Evolutionary conservation across 2,797 vertebrate genomes (phyloP), one percentile per base, ranked within the genome.

Genomic region (Poeciliopsis gracilis): DNA sequence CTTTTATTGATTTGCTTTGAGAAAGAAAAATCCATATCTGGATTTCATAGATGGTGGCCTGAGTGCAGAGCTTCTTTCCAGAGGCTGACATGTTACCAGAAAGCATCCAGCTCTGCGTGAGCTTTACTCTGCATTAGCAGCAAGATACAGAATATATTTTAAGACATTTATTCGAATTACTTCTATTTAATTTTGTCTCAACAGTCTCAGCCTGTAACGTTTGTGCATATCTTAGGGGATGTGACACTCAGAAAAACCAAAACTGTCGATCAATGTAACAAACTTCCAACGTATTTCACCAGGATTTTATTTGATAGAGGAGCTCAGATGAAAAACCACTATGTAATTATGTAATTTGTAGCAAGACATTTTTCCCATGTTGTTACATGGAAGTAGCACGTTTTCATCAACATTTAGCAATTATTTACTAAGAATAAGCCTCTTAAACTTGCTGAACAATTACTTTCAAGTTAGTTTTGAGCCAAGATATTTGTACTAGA

Each of bases 1-100:
- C 66, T 72, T 72, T 69, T n/a, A 78, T 79, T 11, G 36, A 83
- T 80, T 84, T 73, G 12, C 36, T 80, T 41, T n/a, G 36, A 33
- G 20, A 71, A 77, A 69, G 20, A 53, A 41, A 30, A 80, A 69
- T 74, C 55, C 45, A 63, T 70, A 12, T 77, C 20, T 66, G 63
- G 47, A 43, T 53, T 4, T 71, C 45, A 73, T 49, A 46, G 25
- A 79, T 38, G 13, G 18, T 33, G 46, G 4, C 13, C 30, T 72
- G 13, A 43, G 76, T 47, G 28, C 53, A 77, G 53, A 77, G 53
- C 25, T 41, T 76, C 25, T 23, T 47, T 38, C 78, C 78, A 75
- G 15, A 13, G 49, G 75, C 12, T 72, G 76, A 33, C 36, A 55
- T n/a, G 15, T 23, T 74, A 9, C 30, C 10, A 80, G 43, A 71